Evolutionary conservation across 1,140 invertebrate species (phyloP), one percentile per base, ranked within the genome.

Genomic region (Diorhabda sublineata): DNA sequence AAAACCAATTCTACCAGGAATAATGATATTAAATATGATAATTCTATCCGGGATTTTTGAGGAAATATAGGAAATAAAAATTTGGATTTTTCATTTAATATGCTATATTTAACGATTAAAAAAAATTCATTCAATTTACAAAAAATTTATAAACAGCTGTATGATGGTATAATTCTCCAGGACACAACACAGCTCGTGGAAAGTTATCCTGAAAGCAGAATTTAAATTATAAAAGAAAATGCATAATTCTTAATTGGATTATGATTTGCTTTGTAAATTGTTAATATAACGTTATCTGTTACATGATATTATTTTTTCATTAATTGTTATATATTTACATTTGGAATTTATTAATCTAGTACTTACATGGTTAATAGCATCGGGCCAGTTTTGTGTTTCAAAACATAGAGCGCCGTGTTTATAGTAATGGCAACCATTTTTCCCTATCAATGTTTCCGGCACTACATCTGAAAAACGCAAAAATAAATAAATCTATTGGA

Each of bases 361-460:
- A 73, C 73, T 70, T 69, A 75, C 75, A 80, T 95, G 87, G 83
- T 98, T 95, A 2, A 96, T 82, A 4, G 95, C 92, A 83, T 98
- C 91, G 0, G 96, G 96, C 84, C 90, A 98, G 76, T 93, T 93
- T 82, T 98, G 95, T 0, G 95, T 94, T 81, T 98, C 94, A 52
- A 97, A 83, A 78, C 93, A 97, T 71, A 98, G 90, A 2, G 90
- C 92, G 0, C 89, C 90, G 72, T 96, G 93, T 71, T 89, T 88
- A n/a, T 85, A 85, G 78, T 97, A 97, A 0, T 80, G 73, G 0
- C 87, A 87, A 2, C 82, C 73, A 42, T 71, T 81, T 83, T 96
- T 96, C 3, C 94, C 95, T 3, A 47, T 60, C 61, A 77, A 70
- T 52, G 26, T 70, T 5, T 64, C 61, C 42, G 66, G 45, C 57